phyloP scores from a whole-genome alignment of 2,888 invertebrate genomes.

The Diaprepes abbreviatus region DNA sequence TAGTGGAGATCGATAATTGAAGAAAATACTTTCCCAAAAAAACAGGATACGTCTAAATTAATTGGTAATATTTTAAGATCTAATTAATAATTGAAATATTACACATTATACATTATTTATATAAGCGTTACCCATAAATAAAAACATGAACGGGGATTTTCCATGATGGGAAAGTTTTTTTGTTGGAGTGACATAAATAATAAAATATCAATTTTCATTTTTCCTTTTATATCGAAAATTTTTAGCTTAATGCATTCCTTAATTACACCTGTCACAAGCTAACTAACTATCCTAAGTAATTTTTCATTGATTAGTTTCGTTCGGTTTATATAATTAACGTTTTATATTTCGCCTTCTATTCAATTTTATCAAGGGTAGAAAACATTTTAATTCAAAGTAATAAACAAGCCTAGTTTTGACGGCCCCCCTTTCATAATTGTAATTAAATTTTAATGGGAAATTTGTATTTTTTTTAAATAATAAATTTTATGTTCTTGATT shows the following conservation, averaged over 20 bases:
- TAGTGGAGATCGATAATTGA: no score
- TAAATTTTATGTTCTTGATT: no score
- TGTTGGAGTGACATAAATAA: neutral
- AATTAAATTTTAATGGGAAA: neutral
- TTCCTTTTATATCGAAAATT: neutral
- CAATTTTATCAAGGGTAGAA: neutral
- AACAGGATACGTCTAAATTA: no score
- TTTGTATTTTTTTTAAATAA: no score
- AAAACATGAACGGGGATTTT: no score
- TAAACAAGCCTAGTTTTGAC: neutral
- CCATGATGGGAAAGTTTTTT: no score
- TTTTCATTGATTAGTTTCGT: conserved; percentile 1
- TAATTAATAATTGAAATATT: no score
- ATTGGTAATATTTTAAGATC: no score
- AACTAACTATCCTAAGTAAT: conserved; percentile 1
- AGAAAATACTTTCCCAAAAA: no score
- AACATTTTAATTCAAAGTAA: conserved; percentile 1
- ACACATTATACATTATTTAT: no score
- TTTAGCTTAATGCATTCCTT: neutral
- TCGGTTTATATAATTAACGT: neutral
- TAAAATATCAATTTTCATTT: neutral
- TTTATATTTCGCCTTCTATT: neutral
- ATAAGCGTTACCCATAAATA: no score
- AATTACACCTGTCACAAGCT: neutral
- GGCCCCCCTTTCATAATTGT: neutral